Conservation (phyloP, 2,797 vertebrate species). For the Poeciliopsis presidionis region DNA sequence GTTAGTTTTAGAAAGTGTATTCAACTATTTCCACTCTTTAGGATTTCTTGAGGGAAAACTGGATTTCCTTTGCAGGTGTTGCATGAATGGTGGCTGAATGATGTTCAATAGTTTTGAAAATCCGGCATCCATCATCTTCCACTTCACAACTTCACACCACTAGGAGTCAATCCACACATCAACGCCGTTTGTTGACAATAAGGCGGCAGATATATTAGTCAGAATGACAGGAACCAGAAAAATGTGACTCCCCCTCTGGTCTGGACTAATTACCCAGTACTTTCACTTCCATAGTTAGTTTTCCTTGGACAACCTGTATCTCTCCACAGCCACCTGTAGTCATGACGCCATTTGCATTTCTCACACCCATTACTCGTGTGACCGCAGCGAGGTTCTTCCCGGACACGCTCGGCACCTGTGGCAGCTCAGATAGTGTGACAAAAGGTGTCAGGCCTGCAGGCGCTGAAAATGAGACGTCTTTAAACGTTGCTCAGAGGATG, state of each 20-base stretch:
- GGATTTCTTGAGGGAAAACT: neutral
- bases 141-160: too few species aligned
- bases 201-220: neutral
- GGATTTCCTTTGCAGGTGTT: neutral
- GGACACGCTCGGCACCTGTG: constrained; percentile 28
- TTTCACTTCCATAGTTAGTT: constrained; percentile 36
- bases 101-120: too few species aligned
- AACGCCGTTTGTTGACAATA: neutral
- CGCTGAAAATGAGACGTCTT: neutral
- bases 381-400: neutral
- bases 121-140: too few species aligned
- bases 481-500: neutral
- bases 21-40: neutral
- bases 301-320: constrained; percentile 48
- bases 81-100: neutral
- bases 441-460: neutral
- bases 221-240: neutral
- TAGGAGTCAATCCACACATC: too few species aligned
- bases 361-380: constrained; percentile 20
- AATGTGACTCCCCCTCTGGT: neutral
- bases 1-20: neutral
- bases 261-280: constrained; percentile 26
- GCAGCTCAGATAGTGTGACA: constrained; percentile 12
- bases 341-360: constrained; percentile 45
- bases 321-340: constrained; percentile 46